Evolutionary conservation across 2,113 vertebrate genomes (phyloP).

Genomic region (Corythornis madagascariensis): DNA sequence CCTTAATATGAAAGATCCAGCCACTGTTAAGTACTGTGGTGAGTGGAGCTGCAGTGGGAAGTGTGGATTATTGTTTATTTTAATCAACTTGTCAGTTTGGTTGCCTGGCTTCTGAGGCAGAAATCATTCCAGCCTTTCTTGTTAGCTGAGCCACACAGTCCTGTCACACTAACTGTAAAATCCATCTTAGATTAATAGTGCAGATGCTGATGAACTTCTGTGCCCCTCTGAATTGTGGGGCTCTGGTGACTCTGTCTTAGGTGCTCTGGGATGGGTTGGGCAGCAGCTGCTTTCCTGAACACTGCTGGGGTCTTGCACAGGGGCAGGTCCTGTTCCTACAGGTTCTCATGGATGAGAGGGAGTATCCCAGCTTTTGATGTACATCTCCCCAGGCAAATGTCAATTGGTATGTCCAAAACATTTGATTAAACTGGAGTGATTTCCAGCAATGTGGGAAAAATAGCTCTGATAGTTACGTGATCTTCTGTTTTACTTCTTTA

Average conservation of each 20-base stretch:
- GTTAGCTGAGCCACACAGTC: neutral
- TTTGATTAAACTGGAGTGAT: neutral
- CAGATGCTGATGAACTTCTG: neutral
- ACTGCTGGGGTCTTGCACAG: neutral
- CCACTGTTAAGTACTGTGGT: neutral
- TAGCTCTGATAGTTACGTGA: accelerated
- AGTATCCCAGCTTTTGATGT: neutral
- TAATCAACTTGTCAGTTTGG: neutral
- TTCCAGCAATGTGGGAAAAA: neutral
- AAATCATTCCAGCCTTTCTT: neutral
- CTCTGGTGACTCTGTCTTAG: neutral
- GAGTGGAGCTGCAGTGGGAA: neutral
- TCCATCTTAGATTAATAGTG: neutral
- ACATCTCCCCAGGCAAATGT: neutral
- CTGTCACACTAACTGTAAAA: neutral
- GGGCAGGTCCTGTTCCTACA: neutral
- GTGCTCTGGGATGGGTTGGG: neutral
- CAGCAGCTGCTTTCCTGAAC: neutral
- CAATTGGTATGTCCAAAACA: neutral
- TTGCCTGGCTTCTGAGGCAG: neutral
- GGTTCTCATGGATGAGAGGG: neutral
- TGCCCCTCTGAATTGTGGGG: neutral
- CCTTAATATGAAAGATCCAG: neutral
- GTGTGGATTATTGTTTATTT: slow-evolving; percentile 12
- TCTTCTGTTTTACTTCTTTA: neutral